These are phyloP conservation scores for Scleropages formosus DNA, from an alignment of 2,797 vertebrate genomes.

Conservation along the genomic window DNA sequence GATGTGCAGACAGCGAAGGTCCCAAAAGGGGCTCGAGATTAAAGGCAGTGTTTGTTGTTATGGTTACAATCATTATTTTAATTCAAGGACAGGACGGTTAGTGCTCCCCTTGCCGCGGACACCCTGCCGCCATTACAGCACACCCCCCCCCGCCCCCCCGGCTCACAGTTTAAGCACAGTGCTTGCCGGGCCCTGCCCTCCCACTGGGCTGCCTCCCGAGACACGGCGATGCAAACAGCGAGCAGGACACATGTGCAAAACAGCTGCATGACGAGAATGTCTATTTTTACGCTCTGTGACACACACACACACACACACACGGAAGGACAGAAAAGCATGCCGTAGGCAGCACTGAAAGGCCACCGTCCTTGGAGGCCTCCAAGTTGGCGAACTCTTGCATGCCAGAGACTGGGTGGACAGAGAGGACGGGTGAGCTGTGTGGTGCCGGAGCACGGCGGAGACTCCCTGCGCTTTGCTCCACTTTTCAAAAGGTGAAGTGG, in stretches of 20 bases:
- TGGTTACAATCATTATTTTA: conserved; percentile 47
- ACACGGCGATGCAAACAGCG: background rate
- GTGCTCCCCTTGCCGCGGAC: conserved; percentile 36
- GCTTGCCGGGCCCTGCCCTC: background rate
- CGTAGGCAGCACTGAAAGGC: background rate
- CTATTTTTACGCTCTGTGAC: no score
- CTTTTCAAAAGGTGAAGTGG: conserved; percentile 61
- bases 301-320: no score
- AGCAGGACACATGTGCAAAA: background rate
- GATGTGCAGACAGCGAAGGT: conserved; percentile 34
- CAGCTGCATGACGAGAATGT: background rate
- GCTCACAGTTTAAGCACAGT: background rate
- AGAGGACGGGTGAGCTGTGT: conserved; percentile 8
- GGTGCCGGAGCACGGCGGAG: conserved; percentile 31
- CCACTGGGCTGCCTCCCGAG: background rate
- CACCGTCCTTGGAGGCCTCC: conserved; percentile 5
- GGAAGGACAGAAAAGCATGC: background rate
- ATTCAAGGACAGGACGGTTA: conserved; percentile 52
- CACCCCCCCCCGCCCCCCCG: no score
- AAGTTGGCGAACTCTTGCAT: background rate
- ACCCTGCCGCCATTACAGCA: conserved; percentile 32
- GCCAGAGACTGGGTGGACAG: background rate
- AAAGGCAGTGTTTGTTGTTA: conserved; percentile 46
- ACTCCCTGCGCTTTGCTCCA: conserved; percentile 54
- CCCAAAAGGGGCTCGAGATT: conserved; percentile 44